phyloP scores from a whole-genome alignment of 2,797 vertebrate species.

The Decapterus maruadsi region DNA sequence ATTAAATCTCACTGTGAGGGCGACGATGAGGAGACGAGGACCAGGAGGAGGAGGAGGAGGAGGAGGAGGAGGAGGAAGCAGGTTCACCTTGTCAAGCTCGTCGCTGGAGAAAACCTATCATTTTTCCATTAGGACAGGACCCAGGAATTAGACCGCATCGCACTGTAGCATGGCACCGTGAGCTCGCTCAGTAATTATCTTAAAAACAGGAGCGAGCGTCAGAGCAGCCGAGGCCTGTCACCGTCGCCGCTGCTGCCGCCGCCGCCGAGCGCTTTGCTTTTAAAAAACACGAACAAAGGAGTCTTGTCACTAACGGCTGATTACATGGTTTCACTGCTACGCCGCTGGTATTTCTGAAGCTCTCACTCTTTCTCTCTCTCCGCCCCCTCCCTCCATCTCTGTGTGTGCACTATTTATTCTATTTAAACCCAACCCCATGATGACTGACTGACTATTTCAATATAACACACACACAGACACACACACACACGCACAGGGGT shows the following conservation, averaged over 20 bases:
- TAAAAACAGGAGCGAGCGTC: conserved; percentile 6
- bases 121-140: conserved; percentile 7
- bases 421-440: conserved; percentile 39
- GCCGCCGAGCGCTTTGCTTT: conserved; percentile 17
- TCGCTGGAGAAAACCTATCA: neutral
- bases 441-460: conserved; percentile 45
- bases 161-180: no score
- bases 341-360: conserved; percentile 31
- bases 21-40: neutral
- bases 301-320: conserved; percentile 52
- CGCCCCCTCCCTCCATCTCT: conserved; percentile 10
- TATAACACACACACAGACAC: conserved; percentile 17
- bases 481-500: neutral
- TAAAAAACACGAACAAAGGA: conserved; percentile 39
- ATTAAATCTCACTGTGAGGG: neutral
- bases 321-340: conserved; percentile 50
- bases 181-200: conserved; percentile 34
- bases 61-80: no score
- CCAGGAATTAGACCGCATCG: neutral
- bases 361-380: neutral
- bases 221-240: conserved; percentile 8
- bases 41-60: no score
- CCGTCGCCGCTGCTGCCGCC: conserved; percentile 10
- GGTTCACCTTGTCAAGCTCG: neutral
- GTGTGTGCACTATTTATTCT: conserved; percentile 31